phyloP scores from a whole-genome alignment of 2,797 vertebrate species.

The Hyperoplus lanceolatus region DNA sequence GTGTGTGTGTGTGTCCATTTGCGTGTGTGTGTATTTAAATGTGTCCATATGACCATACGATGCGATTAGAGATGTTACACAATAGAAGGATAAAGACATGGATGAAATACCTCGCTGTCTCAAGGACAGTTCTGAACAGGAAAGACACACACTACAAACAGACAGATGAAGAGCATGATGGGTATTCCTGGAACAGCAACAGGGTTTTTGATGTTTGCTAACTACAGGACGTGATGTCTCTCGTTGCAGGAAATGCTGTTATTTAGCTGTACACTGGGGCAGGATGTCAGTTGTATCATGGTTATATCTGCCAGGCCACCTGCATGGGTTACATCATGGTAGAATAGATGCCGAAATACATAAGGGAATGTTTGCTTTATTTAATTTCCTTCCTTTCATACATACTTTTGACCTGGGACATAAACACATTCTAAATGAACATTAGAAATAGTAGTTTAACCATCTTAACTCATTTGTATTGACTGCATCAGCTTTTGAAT shows the following conservation, averaged over 20 bases:
- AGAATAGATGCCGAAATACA: background rate
- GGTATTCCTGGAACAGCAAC: constrained; percentile 40
- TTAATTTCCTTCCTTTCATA: background rate
- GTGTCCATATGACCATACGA: constrained; percentile 9
- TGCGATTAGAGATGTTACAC: constrained; percentile 45
- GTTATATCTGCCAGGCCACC: constrained; percentile 31
- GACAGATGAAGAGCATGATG: constrained; percentile 2
- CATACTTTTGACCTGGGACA: too few relatives aligned
- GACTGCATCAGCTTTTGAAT: background rate
- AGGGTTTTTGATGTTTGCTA: constrained; percentile 59
- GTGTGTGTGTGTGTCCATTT: constrained; percentile 24
- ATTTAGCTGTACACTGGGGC: constrained; percentile 42
- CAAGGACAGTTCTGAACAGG: constrained; percentile 54
- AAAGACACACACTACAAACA: constrained; percentile 18
- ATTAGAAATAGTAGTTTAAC: background rate
- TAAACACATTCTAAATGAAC: background rate
- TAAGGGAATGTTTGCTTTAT: background rate
- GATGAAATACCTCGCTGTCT: constrained; percentile 56
- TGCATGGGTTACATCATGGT: constrained; percentile 24
- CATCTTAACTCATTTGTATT: background rate
- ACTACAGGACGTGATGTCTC: constrained; percentile 55
- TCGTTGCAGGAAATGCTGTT: constrained; percentile 64
- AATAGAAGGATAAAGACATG: constrained; percentile 64
- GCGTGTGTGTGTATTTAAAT: constrained; percentile 19
- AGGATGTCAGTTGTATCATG: constrained; percentile 47